A percentile compares a stretch with the other conserved stretches of the same genome.
Conservation (phyloP, 2,113 vertebrate species). For the Damaliscus lunatus region DNA sequence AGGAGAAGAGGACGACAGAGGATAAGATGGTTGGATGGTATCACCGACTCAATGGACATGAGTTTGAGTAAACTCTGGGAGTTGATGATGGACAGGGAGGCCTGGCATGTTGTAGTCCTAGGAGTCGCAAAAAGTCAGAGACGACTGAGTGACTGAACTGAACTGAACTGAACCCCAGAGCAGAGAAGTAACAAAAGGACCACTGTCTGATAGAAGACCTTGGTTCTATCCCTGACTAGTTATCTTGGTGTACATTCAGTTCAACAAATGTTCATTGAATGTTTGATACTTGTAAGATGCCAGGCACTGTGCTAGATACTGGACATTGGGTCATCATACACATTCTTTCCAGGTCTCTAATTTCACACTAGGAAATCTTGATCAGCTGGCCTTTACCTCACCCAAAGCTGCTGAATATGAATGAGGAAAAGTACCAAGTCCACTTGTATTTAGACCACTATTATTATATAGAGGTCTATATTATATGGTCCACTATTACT, state of each 20-base stretch:
- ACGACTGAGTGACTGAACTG: neutral
- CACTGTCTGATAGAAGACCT: neutral
- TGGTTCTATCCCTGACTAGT: neutral
- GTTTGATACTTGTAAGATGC: neutral
- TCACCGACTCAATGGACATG: fast-evolving
- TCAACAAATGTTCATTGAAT: neutral
- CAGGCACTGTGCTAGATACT: neutral
- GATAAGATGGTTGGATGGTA: neutral
- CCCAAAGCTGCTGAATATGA: neutral
- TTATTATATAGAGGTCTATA: neutral
- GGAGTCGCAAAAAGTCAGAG: fast-evolving
- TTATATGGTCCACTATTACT: neutral
- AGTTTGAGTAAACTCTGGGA: neutral
- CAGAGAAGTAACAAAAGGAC: neutral
- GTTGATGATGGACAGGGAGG: neutral
- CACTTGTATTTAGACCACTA: neutral
- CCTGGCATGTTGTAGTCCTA: fast-evolving
- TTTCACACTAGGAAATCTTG: neutral
- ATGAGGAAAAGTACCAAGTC: neutral
- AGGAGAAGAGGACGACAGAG: neutral
- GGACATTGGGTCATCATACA: neutral
- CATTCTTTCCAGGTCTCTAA: neutral
- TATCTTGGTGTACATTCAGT: neutral
- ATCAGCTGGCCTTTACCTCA: neutral
- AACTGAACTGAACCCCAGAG: neutral